Evolutionary conservation across 1,140 invertebrate species (phyloP).

Genomic region (Prorops nasuta): DNA sequence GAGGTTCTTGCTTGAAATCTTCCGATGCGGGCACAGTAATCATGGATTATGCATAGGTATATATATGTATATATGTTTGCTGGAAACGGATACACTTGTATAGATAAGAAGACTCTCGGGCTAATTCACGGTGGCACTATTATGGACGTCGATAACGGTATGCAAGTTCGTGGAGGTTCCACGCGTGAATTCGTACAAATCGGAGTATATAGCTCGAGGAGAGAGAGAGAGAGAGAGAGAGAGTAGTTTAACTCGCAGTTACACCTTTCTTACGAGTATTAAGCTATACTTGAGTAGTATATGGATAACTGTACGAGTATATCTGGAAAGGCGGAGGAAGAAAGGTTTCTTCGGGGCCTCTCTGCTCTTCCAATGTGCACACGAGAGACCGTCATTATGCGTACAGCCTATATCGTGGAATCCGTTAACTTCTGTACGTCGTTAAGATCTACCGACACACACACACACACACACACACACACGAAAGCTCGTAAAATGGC

Average conservation of each 20-base stretch:
- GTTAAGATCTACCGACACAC: too few species aligned
- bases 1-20: too few species aligned
- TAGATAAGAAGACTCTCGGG: too few species aligned
- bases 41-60: neutral
- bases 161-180: slow-evolving; percentile 12
- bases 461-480: too few species aligned
- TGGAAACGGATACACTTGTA: too few species aligned
- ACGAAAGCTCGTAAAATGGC: too few species aligned
- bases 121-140: neutral
- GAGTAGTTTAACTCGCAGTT: too few species aligned
- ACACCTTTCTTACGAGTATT: too few species aligned
- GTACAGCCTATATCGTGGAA: slow-evolving; percentile 1
- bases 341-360: slow-evolving; percentile 5
- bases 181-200: slow-evolving; percentile 23
- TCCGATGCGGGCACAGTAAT: too few species aligned
- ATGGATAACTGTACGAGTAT: slow-evolving; percentile 17
- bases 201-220: slow-evolving; percentile 17
- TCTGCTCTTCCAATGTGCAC: too few species aligned
- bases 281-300: too few species aligned
- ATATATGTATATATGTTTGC: neutral
- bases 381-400: slow-evolving; percentile 9
- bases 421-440: slow-evolving; percentile 7
- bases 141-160: slow-evolving; percentile 18
- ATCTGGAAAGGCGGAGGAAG: slow-evolving; percentile 13
- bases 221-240: too few species aligned